A percentile compares a stretch with the other conserved stretches of the same genome.
phyloP scores from a whole-genome alignment of 2,888 invertebrate species.

The Apodemia mormo region DNA sequence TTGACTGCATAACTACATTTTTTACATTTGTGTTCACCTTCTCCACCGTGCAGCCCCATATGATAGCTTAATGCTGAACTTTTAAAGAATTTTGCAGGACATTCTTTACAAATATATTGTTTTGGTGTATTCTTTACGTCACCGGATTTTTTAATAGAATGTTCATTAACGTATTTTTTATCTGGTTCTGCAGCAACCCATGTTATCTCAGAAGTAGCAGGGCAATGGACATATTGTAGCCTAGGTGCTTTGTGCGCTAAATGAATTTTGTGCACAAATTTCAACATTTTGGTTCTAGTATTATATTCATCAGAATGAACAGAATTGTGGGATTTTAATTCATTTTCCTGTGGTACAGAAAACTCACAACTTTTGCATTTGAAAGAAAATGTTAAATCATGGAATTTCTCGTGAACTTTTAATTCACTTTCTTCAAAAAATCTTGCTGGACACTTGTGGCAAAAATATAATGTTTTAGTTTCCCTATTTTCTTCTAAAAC shows the following conservation, averaged over 20 bases:
- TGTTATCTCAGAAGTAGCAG: constrained; percentile 53
- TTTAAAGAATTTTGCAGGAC: constrained; percentile 89
- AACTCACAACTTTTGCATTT: constrained; percentile 90
- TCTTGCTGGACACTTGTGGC: constrained; percentile 91
- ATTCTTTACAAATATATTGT: constrained; percentile 82
- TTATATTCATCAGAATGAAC: constrained; percentile 91
- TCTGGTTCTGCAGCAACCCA: constrained; percentile 70
- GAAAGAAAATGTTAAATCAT: constrained; percentile 83
- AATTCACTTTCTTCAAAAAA: constrained; percentile 89
- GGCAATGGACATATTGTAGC: constrained; percentile 65
- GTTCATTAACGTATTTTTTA: constrained; percentile 53
- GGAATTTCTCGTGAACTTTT: constrained; percentile 86
- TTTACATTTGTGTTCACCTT: constrained; percentile 85
- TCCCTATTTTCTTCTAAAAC: constrained; percentile 56
- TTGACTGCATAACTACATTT: constrained; percentile 87
- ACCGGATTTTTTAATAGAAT: constrained; percentile 47
- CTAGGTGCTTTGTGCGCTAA: constrained; percentile 84
- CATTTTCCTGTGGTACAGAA: constrained; percentile 86
- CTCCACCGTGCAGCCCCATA: constrained; percentile 84
- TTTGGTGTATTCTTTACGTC: constrained; percentile 61
- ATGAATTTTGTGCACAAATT: constrained; percentile 84
- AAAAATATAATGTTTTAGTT: constrained; percentile 84
- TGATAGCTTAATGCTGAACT: constrained; percentile 87
- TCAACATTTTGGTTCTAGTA: constrained; percentile 86
- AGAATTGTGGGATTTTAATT: constrained; percentile 85